Percentiles rank a stretch among this genome's conserved stretches.
These are phyloP conservation scores for Aix galericulata DNA, from an alignment of 2,113 vertebrate genomes.

Conservation along the genomic window DNA sequence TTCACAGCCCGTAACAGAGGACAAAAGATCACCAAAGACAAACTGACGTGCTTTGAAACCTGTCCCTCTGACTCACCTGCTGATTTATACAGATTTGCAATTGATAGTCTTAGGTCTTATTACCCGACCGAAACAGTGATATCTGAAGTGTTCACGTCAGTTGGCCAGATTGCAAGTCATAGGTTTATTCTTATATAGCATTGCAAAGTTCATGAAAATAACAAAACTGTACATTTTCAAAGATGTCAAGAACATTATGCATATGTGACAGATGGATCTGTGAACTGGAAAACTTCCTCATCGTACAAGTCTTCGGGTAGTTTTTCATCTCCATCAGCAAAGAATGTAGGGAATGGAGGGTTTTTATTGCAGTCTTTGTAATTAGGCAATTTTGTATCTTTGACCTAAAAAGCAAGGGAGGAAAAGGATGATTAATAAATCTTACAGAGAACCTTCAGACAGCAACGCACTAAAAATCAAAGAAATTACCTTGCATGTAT, in stretches of 20 bases:
- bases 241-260: slow-evolving; percentile 17
- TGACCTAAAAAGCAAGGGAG: slow-evolving; percentile 76
- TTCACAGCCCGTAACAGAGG: neutral
- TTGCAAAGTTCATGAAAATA: neutral
- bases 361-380: slow-evolving; percentile 73
- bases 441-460: neutral
- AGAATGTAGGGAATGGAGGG: slow-evolving; percentile 92
- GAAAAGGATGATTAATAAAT: neutral
- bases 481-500: neutral
- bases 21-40: neutral
- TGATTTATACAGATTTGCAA: neutral
- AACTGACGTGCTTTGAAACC: neutral
- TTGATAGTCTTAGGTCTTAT: neutral
- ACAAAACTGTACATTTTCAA: neutral
- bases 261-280: slow-evolving; percentile 80
- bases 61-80: neutral
- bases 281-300: slow-evolving; percentile 84
- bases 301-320: slow-evolving; percentile 92
- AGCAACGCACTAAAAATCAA: neutral
- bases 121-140: neutral
- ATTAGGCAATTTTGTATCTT: slow-evolving; percentile 80
- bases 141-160: neutral
- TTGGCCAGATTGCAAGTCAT: neutral
- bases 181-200: neutral
- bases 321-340: slow-evolving; percentile 87